A percentile compares a stretch with the other conserved stretches of the same genome.
Conservation (phyloP, 2,888 invertebrate species). For the Ophion costatus region DNA sequence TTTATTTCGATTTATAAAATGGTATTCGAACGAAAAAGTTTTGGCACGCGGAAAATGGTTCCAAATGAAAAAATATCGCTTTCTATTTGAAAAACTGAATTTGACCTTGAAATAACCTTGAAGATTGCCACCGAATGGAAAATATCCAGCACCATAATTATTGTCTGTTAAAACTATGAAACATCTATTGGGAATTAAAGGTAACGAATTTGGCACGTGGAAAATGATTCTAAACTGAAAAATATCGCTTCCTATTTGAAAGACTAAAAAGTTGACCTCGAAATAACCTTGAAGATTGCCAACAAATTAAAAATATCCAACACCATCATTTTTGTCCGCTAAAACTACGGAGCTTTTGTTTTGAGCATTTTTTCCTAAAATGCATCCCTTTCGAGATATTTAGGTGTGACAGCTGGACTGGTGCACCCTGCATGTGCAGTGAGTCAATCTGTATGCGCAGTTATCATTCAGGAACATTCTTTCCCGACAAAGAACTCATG, state of each 20-base stretch:
- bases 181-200: neutral
- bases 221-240: too few relatives aligned
- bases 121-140: neutral
- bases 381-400: neutral
- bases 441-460: constrained; percentile 20
- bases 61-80: too few relatives aligned
- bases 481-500: constrained; percentile 20
- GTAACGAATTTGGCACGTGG: too few relatives aligned
- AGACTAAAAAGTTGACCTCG: too few relatives aligned
- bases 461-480: neutral
- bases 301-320: neutral
- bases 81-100: too few relatives aligned
- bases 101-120: neutral
- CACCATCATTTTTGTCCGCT: neutral
- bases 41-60: too few relatives aligned
- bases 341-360: neutral
- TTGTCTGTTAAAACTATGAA: neutral
- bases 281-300: neutral
- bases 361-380: neutral
- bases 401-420: neutral
- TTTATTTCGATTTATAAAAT: too few relatives aligned
- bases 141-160: neutral
- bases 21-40: too few relatives aligned
- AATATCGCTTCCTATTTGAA: too few relatives aligned
- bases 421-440: neutral